Base-by-base conservation (phyloP, 2,113 vertebrate species). In the Osmerus mordax region DNA sequence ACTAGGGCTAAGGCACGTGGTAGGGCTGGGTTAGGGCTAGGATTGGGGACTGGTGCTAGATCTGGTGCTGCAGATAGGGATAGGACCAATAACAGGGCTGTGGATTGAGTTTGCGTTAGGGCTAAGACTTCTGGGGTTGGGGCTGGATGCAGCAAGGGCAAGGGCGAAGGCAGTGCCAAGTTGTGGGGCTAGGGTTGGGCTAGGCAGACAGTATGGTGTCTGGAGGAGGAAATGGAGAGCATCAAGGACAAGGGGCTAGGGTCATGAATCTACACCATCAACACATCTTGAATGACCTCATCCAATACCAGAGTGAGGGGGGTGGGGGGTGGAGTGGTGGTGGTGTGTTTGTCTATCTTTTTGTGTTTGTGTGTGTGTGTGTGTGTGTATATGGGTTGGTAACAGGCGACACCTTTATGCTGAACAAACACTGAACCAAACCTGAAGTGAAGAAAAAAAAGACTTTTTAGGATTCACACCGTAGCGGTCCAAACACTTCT, bases 251-350 rank as follows among this genome's bases (percentile, higher is more conserved):
- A 82, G 9, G 54, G 58, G 73, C 1, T 54, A 73, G 71, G 53
- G 53, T 36, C 64, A 8, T 80, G 81, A 75, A 81, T 84, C 81
- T 84, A 74, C 73, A 81, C 71, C 81, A 83, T 54, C 78, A 16
- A 79, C 86, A 85, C 79, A 82, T 85, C 78, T 79, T 73, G 70
- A 71, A 21, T 87, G 86, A 89, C 86, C 84, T 89, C 84, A 88
- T 79, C 75, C 65, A 72, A 84, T 56, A 88, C 4, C 7, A 7
- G 32, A 36, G 32, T 36, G 32, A 36, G 32, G 32, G 32, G 5
- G 7, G 32, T 2, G 32, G 32, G 32, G 32, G 6, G 32, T 5
- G 32, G 25, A 28, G 25, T 28, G 25, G 25, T 28, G 25, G 25
- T 28, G 25, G 25, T 3, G 25, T 28, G 25, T 28, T 2, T 28